Percentiles rank a stretch among this genome's conserved stretches.
These are phyloP conservation scores for Trogon surrucura DNA, from an alignment of 2,113 vertebrate genomes.

Conservation along the genomic window DNA sequence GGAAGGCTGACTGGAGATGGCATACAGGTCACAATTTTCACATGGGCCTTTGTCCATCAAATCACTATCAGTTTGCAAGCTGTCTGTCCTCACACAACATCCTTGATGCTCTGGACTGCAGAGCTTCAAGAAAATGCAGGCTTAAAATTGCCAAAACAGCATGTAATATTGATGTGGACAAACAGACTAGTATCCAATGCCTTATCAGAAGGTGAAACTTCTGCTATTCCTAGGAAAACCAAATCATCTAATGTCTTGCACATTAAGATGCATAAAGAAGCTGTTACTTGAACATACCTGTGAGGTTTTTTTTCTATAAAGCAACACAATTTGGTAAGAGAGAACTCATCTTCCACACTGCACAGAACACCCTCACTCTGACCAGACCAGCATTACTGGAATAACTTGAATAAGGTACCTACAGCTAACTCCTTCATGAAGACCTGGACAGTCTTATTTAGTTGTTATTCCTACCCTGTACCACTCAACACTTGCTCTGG, in stretches of 20 bases:
- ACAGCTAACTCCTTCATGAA: background rate
- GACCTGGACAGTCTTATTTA: background rate
- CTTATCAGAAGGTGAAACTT: background rate
- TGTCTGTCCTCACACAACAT: background rate
- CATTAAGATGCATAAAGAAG: background rate
- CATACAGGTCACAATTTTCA: background rate
- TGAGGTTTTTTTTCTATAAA: background rate
- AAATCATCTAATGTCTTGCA: background rate
- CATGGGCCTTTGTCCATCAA: background rate
- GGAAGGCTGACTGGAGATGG: background rate
- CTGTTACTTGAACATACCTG: background rate
- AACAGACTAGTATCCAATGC: background rate
- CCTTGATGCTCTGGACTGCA: background rate
- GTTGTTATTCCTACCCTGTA: background rate
- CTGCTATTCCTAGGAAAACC: background rate
- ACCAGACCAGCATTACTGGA: background rate
- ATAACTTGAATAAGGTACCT: background rate
- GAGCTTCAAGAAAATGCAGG: background rate
- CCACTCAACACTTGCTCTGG: background rate
- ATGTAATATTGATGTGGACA: background rate
- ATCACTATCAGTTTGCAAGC: background rate
- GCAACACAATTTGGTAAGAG: background rate
- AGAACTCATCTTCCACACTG: background rate
- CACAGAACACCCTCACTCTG: background rate
- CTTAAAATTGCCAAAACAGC: background rate